Percentiles rank a stretch among this genome's conserved stretches.
phyloP scores from a whole-genome alignment of 2,888 invertebrate species.

The Agrochola circellaris region DNA sequence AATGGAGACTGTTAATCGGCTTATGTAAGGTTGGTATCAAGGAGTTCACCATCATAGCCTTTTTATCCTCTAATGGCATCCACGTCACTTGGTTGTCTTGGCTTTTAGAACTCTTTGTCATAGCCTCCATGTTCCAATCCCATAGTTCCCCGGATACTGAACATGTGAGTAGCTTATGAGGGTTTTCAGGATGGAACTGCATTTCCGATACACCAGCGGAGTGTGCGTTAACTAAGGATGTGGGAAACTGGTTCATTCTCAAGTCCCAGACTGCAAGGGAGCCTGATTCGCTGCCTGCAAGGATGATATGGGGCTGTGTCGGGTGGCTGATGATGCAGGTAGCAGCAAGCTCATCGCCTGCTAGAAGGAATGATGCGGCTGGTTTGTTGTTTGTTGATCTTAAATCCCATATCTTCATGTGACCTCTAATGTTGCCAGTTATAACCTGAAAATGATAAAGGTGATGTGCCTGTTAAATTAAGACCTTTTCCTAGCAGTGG shows the following conservation, averaged over 20 bases:
- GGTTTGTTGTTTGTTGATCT: conserved; percentile 92
- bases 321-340: conserved; percentile 96
- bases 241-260: conserved; percentile 95
- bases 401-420: conserved; percentile 97
- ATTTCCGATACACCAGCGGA: conserved; percentile 95
- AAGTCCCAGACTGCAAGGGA: conserved; percentile 97
- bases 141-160: conserved; percentile 96
- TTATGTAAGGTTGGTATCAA: conserved; percentile 94
- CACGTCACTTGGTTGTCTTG: conserved; percentile 89
- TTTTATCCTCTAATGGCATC: conserved; percentile 93
- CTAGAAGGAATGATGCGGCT: conserved; percentile 93
- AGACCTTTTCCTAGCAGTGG: neutral
- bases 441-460: conserved; percentile 90
- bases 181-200: conserved; percentile 96
- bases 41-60: conserved; percentile 93
- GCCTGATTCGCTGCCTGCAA: conserved; percentile 97
- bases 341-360: conserved; percentile 93
- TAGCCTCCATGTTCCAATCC: conserved; percentile 95
- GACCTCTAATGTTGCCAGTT: conserved; percentile 96
- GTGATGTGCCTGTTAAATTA: neutral
- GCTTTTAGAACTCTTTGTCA: conserved; percentile 83
- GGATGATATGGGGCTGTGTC: conserved; percentile 95
- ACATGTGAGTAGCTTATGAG: conserved; percentile 95
- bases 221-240: conserved; percentile 95
- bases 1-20: conserved; percentile 95